Evolutionary conservation across 2,888 invertebrate genomes (phyloP), one percentile per base, ranked within the genome.

Genomic region (Drosophila anomalata): DNA sequence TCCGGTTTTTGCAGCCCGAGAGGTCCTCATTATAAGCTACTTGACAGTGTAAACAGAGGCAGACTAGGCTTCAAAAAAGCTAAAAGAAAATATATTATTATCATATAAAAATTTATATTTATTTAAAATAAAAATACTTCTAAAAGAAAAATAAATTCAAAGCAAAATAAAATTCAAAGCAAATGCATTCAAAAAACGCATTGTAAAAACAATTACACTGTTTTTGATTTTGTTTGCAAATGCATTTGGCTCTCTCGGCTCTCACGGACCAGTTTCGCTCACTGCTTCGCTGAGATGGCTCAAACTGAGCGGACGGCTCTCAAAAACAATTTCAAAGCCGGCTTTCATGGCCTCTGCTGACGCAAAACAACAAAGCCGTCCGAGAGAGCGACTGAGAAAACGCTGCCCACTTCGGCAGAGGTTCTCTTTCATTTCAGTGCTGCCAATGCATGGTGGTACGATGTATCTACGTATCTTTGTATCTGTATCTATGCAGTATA

Each of bases 121-220:
- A 2, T 29, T 1, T 9, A 3, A 29, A 9, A 9, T 29, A 29
- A 29, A 29, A 29, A 4, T 12, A 31, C 2, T 12, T 31, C 11
- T 11, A 11, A 12, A n/a, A 29, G 8, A 29, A 29, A 29, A 26
- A 26, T n/a, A n/a, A n/a, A n/a, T n/a, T n/a, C n/a, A n/a, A n/a
- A n/a, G n/a, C n/a, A 36, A 6, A n/a, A n/a, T 12, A 5, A 36
- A 36, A n/a, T 5, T n/a, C 36, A 20, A 41, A 59, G 31, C 24
- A 59, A 59, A 56, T n/a, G 36, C 36, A 36, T 7, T 2, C 6
- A 6, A 56, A 31, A 33, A 54, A 31, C 3, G 24, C 46, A 57
- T 42, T 70, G 53, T 59, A 82, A 79, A 74, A 56, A 71, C 57
- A 82, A 71, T 69, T 77, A 69, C 65, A 44, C 51, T 68, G 67